Conservation (phyloP, 2,888 invertebrate genomes). For the Tachina lurida region DNA sequence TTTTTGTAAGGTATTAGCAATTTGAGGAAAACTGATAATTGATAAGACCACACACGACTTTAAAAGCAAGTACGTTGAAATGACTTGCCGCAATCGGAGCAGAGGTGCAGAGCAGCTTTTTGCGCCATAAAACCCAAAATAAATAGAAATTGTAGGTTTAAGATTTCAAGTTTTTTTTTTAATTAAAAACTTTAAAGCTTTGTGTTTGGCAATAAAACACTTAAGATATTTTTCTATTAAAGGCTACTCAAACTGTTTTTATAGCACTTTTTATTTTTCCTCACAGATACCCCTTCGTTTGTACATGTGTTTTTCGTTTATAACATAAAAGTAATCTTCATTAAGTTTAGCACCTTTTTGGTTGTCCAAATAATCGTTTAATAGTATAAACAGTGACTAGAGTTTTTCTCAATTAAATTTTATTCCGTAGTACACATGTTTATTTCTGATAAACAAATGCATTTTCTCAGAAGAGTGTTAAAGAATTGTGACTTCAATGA, state of each 20-base stretch:
- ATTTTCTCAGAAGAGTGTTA: too few species aligned
- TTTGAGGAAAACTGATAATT: constrained; percentile 24
- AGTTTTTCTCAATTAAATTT: too few species aligned
- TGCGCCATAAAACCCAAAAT: neutral
- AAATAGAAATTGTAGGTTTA: neutral
- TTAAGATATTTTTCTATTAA: constrained; percentile 38
- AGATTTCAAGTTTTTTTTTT: constrained; percentile 29
- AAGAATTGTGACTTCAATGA: too few species aligned
- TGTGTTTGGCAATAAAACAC: constrained; percentile 55
- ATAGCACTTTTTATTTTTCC: constrained; percentile 13
- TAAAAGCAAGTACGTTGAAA: constrained; percentile 47
- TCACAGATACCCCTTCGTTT: neutral
- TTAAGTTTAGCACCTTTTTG: constrained; percentile 16
- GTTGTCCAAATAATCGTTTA: constrained; percentile 27
- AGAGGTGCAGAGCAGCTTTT: neutral
- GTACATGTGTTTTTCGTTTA: neutral
- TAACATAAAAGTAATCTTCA: constrained; percentile 35
- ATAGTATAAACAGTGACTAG: neutral
- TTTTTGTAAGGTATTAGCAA: constrained; percentile 17
- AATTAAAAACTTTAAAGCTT: constrained; percentile 9
- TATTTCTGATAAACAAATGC: too few species aligned
- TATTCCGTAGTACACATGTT: too few species aligned
- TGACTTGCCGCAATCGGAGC: neutral
- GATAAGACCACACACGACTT: constrained; percentile 53
- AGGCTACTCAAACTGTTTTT: constrained; percentile 70